Conservation (phyloP, 2,888 invertebrate genomes). For the Heliothis peltigera region DNA sequence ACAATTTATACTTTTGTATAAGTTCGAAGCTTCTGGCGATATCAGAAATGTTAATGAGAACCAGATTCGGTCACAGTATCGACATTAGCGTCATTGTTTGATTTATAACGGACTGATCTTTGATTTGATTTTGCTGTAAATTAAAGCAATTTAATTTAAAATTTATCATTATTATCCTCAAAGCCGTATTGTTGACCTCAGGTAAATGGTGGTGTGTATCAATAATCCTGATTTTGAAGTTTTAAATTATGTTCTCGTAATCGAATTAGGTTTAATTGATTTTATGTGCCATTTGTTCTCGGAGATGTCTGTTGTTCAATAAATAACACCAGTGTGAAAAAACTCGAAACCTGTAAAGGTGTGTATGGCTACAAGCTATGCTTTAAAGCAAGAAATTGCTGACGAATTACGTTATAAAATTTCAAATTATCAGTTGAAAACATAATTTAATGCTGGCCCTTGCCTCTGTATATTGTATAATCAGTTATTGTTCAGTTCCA, state of each 20-base stretch:
- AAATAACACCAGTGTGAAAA: no score
- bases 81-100: conserved; percentile 80
- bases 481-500: conserved; percentile 67
- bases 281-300: conserved; percentile 27
- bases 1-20: conserved; percentile 79
- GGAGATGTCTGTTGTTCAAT: neutral
- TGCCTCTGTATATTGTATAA: conserved; percentile 7
- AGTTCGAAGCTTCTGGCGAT: conserved; percentile 83
- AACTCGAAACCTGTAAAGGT: no score
- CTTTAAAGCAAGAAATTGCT: no score
- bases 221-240: conserved; percentile 43
- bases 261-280: conserved; percentile 43
- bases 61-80: conserved; percentile 76
- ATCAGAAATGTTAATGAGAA: conserved; percentile 82
- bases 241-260: conserved; percentile 39
- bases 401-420: no score
- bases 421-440: no score
- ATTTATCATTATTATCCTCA: conserved; percentile 64
- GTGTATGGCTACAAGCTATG: no score
- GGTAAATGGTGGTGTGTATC: conserved; percentile 30
- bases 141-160: conserved; percentile 56
- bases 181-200: conserved; percentile 42
- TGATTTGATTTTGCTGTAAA: conserved; percentile 64
- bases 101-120: conserved; percentile 73
- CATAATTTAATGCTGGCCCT: no score